Evolutionary conservation across 2,797 vertebrate species (phyloP), one percentile per base, ranked within the genome.

Genomic region (Halcyon leucocephala): DNA sequence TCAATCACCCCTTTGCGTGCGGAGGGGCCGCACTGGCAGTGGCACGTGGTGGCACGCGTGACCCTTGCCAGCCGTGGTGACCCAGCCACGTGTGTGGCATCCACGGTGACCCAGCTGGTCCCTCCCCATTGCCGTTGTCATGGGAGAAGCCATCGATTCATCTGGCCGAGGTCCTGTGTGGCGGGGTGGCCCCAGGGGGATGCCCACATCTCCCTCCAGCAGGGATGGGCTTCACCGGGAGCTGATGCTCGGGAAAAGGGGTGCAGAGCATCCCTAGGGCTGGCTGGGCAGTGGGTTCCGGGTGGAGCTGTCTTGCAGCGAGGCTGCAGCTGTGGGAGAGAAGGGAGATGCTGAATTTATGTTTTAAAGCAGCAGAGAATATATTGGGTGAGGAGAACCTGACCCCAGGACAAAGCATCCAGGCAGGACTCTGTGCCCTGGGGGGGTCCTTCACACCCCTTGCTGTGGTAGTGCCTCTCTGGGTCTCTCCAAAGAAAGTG

Each of bases 131-230:
- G 92, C 72, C 3, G 0, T 3, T 14, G 71, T n/a, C 51, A 1
- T 1, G 58, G 74, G 17, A 91, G 39, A 80, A 62, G 61, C 51
- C 74, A 57, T 93, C 0, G 42, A 60, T 12, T 8, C 0, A 2
- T n/a, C 42, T 44, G 58, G 58, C 44, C 1, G 2, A 0, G 6
- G n/a, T 14, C 31, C 90, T 33, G 52, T 0, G 1, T 0, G 0
- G 8, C 9, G 39, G 8, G n/a, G 4, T 11, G n/a, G 65, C 57
- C 35, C 8, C 8, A 1, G 24, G 28, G 42, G 7, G 39, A 25
- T 1, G 11, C 39, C 26, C 1, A 0, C 1, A 8, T 65, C 35
- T 81, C 48, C 28, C 18, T 46, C 39, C 14, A 3, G 35, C 61
- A 42, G 51, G 8, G 17, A 16, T 8, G 42, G 19, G 24, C 46